Conservation (phyloP, 2,888 invertebrate species). For the Tethea ocularis region DNA sequence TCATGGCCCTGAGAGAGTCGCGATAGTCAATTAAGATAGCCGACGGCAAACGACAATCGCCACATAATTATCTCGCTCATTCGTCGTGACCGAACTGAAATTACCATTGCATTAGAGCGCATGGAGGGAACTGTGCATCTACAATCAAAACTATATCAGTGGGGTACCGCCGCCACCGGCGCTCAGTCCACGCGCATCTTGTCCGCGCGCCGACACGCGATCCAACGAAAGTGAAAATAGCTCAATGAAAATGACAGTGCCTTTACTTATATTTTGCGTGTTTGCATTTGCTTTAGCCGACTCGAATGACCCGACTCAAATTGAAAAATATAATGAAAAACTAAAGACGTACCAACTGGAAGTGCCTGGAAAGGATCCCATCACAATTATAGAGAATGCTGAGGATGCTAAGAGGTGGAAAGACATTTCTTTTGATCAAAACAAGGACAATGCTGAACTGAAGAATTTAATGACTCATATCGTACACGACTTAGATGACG, state of each 20-base stretch:
- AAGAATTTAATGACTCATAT: conserved; percentile 73
- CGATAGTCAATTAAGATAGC: conserved; percentile 79
- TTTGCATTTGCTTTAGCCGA: conserved; percentile 54
- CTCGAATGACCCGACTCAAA: conserved; percentile 59
- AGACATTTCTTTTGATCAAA: conserved; percentile 41
- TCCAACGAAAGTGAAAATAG: conserved; percentile 71
- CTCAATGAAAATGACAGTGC: conserved; percentile 74
- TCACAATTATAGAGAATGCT: conserved; percentile 82
- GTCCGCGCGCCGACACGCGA: conserved; percentile 67
- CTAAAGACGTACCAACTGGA: conserved; percentile 81
- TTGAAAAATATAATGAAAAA: conserved; percentile 64
- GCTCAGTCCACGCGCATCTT: conserved; percentile 73
- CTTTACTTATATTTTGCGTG: conserved; percentile 57
- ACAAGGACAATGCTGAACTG: conserved; percentile 54
- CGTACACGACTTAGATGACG: conserved; percentile 66
- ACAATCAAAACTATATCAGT: conserved; percentile 81
- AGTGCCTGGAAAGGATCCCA: conserved; percentile 82
- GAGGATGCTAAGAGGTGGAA: conserved; percentile 51
- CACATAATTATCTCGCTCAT: conserved; percentile 78
- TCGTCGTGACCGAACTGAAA: conserved; percentile 79
- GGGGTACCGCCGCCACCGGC: conserved; percentile 53
- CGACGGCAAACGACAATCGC: conserved; percentile 71
- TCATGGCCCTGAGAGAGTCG: conserved; percentile 75
- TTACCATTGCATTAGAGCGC: conserved; percentile 76
- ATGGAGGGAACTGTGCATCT: conserved; percentile 77